Evolutionary conservation across 1,140 invertebrate genomes (phyloP).

Genomic region (Drosophila nigromelanica): DNA sequence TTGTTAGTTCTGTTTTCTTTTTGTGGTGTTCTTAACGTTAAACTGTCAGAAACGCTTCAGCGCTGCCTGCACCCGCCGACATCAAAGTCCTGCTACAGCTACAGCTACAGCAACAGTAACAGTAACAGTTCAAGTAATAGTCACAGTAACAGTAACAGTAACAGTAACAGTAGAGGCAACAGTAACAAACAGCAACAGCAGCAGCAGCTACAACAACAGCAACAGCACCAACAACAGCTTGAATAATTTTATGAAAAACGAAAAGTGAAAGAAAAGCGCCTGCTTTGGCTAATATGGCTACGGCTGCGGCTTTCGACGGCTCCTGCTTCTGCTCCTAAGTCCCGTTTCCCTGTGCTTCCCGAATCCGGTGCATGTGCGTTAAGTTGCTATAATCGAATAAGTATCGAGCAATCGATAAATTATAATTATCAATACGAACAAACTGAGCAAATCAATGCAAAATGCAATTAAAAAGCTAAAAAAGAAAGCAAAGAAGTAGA

Average conservation of each 20-base stretch:
- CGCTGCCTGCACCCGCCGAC: constrained; percentile 52
- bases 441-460: constrained; percentile 68
- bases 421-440: constrained; percentile 46
- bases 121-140: constrained; percentile 13
- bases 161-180: constrained; percentile 11
- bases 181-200: constrained; percentile 20
- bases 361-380: constrained; percentile 81
- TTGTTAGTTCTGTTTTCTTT: constrained; percentile 12
- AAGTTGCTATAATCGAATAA: constrained; percentile 70
- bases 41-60: constrained; percentile 50
- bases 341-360: constrained; percentile 81
- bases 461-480: constrained; percentile 56
- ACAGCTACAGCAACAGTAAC: constrained; percentile 26
- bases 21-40: constrained; percentile 35
- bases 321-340: constrained; percentile 81
- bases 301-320: constrained; percentile 69
- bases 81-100: constrained; percentile 50
- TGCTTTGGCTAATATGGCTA: constrained; percentile 49
- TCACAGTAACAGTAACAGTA: constrained; percentile 10
- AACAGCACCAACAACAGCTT: constrained; percentile 28
- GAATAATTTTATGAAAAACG: constrained; percentile 24
- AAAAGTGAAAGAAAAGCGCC: constrained; percentile 50
- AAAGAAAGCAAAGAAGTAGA: constrained; percentile 55
- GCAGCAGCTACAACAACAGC: constrained; percentile 13
- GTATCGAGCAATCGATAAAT: constrained; percentile 49